Percentiles rank a stretch among this genome's conserved stretches.
phyloP scores from a whole-genome alignment of 1,140 invertebrate genomes.

The Drosophila nikananu region DNA sequence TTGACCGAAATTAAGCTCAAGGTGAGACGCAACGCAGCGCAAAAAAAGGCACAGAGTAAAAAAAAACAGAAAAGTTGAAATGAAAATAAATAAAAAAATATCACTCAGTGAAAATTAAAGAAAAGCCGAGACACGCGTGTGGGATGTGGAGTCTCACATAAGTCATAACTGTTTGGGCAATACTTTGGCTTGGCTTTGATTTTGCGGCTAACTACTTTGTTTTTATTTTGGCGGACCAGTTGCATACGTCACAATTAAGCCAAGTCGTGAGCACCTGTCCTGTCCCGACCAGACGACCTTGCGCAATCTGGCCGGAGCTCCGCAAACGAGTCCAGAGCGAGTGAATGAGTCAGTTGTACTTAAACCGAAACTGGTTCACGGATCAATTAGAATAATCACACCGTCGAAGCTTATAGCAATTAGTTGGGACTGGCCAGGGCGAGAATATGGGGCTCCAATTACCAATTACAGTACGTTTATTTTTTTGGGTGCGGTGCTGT shows the following conservation, averaged over 20 bases:
- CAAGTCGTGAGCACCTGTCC: conserved; percentile 71
- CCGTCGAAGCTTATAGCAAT: conserved; percentile 22
- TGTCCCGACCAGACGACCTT: conserved; percentile 81
- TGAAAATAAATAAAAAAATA: conserved; percentile 14
- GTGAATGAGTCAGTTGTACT: conserved; percentile 58
- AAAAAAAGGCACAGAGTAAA: not conserved
- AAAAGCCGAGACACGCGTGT: conserved; percentile 63
- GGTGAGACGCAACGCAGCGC: conserved; percentile 51
- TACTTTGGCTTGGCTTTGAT: conserved; percentile 41
- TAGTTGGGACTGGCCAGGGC: conserved; percentile 50
- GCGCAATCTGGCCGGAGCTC: conserved; percentile 68
- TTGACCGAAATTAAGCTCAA: conserved; percentile 83
- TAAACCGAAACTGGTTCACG: conserved; percentile 69
- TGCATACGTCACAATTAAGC: conserved; percentile 65
- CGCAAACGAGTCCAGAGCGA: conserved; percentile 51
- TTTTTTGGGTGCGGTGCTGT: conserved; percentile 30
- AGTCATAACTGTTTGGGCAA: conserved; percentile 70
- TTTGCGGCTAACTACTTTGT: conserved; percentile 37
- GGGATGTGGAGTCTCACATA: conserved; percentile 8
- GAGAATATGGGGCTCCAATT: conserved; percentile 49
- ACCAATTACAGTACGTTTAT: conserved; percentile 13
- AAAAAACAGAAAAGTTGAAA: conserved; percentile 23
- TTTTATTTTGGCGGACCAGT: conserved; percentile 23
- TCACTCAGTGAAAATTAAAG: conserved; percentile 57
- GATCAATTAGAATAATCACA: conserved; percentile 72